These are phyloP conservation scores for Drosophila ogumai DNA, from an alignment of 1,140 invertebrate species.

Conservation along the genomic window DNA sequence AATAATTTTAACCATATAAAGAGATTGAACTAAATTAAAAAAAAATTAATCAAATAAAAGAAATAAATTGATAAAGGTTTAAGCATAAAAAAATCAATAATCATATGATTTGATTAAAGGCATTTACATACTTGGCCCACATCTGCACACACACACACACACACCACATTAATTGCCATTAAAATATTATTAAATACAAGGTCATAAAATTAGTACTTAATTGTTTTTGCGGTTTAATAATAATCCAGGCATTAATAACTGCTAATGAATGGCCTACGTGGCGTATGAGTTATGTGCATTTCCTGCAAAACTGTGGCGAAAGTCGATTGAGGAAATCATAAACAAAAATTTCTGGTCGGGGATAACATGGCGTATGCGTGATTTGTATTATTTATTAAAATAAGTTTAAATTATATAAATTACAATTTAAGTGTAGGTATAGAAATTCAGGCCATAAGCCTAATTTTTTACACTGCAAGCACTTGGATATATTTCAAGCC, in stretches of 20 bases:
- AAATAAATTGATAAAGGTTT: no score
- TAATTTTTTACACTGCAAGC: conserved; percentile 7
- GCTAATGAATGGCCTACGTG: neutral
- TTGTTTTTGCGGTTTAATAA: neutral
- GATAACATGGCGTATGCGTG: conserved; percentile 9
- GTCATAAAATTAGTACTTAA: conserved; percentile 4
- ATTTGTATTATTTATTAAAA: neutral
- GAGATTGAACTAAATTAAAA: no score
- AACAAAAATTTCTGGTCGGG: neutral
- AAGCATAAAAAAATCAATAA: neutral
- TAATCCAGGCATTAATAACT: neutral
- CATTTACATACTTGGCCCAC: neutral
- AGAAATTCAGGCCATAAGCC: no score
- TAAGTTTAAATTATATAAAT: no score
- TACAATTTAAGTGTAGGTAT: no score
- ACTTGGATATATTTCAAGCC: conserved; percentile 10
- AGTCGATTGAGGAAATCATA: conserved; percentile 1
- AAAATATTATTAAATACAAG: conserved; percentile 1
- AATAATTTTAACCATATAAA: no score
- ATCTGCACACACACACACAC: neutral
- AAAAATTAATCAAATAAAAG: no score
- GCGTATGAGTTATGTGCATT: conserved; percentile 13
- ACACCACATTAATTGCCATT: neutral
- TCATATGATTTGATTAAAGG: neutral
- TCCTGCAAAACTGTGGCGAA: neutral